Percentiles rank a stretch among this genome's conserved stretches.
Conservation (phyloP, 1,140 invertebrate species). For the Cyclargus thomasi region DNA sequence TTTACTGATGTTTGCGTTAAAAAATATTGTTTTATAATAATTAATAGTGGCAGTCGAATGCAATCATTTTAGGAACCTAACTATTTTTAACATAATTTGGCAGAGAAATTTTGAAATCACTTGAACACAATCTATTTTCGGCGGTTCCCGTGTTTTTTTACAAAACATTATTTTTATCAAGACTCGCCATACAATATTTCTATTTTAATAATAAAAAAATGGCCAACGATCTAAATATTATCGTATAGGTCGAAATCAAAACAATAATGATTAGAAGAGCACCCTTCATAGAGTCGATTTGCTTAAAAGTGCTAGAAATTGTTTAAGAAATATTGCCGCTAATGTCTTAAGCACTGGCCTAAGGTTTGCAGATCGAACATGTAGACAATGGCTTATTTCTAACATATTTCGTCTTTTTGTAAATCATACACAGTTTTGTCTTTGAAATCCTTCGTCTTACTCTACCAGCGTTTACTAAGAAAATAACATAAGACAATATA, state of each 20-base stretch:
- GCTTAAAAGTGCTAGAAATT: not conserved
- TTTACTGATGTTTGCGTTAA: no score
- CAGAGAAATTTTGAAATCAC: no score
- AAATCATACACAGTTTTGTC: not conserved
- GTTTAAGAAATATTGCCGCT: no score
- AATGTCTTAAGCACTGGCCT: not conserved
- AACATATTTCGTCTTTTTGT: not conserved
- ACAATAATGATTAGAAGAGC: not conserved
- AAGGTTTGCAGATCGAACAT: not conserved
- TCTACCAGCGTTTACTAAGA: not conserved
- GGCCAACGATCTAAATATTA: not conserved
- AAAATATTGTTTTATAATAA: no score
- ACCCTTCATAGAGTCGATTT: not conserved
- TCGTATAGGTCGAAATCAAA: slow-evolving; percentile 4
- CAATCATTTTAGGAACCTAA: no score
- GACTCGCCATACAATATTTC: no score
- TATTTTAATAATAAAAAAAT: not conserved
- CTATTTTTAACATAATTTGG: no score
- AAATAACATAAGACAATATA: slow-evolving; percentile 1
- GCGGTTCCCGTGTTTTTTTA: no score
- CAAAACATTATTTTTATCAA: no score
- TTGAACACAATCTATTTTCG: no score
- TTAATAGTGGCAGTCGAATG: no score
- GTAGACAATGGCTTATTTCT: not conserved
- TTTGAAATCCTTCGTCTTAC: not conserved